Evolutionary conservation across 2,888 invertebrate genomes (phyloP), one percentile per base, ranked within the genome.

Genomic region (Alcis repandata): DNA sequence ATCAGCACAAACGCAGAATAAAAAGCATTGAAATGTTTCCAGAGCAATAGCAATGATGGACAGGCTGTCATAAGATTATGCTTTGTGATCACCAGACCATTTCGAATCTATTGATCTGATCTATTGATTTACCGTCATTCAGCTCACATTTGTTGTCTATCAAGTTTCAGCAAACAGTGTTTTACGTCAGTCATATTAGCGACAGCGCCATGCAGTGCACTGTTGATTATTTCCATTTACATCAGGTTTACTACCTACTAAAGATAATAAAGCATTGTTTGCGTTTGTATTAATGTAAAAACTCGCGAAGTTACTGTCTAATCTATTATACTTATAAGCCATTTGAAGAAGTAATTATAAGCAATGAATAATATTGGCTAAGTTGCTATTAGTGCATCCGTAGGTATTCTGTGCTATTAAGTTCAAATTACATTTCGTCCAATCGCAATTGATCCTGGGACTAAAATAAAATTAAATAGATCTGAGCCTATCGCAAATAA

Each of bases 131-230:
- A 57, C n/a, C 48, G 52, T 46, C 61, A 43, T 63, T 38, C 63
- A 70, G 59, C 49, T 68, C 58, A 76, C 78, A 78, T 76, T 71
- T 76, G 80, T 68, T 78, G 78, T 78, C 76, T 76, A 83, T 80
- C 77, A 77, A 49, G 52, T 51, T 48, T 54, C 63, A 11, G 69
- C 72, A 78, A 75, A 75, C 75, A 73, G 54, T 71, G 77, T 74
- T 77, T 60, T 59, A 70, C 76, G 79, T 77, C 79, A 76, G 70
- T 76, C 75, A 75, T 66, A 51, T 60, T 46, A 54, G 36, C 32
- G 22, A 58, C 59, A 68, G 8, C 13, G 27, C 20, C 54, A 41
- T 43, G 36, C 40, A 41, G 27, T 36, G 11, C 8, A 66, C 67
- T 65, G 67, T 62, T 67, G 63, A 68, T 71, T 69, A 73, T 75